Percentiles rank a stretch among this genome's conserved stretches.
Evolutionary conservation across 64 coral and sea anemone genomes (phyloP).

Genomic region (Porites australiensis): DNA sequence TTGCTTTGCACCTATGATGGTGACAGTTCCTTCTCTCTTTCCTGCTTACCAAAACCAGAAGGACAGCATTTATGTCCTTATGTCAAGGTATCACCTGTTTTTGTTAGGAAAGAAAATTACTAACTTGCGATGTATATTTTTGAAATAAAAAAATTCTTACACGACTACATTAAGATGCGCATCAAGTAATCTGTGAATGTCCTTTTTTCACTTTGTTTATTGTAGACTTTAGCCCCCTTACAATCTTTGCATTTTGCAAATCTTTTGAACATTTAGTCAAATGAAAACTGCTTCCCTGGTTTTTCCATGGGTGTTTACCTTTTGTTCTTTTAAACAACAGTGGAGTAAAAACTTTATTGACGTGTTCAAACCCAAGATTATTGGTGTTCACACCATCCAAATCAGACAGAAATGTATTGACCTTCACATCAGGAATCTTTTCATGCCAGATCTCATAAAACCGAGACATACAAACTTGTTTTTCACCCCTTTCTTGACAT

Average conservation of each 20-base stretch:
- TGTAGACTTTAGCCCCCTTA: background rate
- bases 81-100: too few relatives aligned
- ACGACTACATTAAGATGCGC: background rate
- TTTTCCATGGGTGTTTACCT: too few relatives aligned
- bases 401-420: background rate
- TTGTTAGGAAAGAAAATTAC: too few relatives aligned
- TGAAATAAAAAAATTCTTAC: background rate
- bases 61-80: background rate
- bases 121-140: too few relatives aligned
- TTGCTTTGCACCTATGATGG: conserved; percentile 28
- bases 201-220: background rate
- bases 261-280: background rate
- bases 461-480: conserved; percentile 34
- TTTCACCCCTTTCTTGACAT: background rate
- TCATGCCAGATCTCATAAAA: conserved; percentile 40
- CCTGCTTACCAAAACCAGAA: background rate
- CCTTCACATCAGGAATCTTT: conserved; percentile 36
- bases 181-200: background rate
- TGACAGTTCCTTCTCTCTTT: conserved; percentile 39
- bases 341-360: background rate
- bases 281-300: background rate
- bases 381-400: background rate
- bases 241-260: conserved; percentile 43
- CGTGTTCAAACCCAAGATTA: background rate
- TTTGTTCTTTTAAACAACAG: background rate